Evolutionary conservation across 2,113 vertebrate species (phyloP).

Genomic region (Macaca mulatta): DNA sequence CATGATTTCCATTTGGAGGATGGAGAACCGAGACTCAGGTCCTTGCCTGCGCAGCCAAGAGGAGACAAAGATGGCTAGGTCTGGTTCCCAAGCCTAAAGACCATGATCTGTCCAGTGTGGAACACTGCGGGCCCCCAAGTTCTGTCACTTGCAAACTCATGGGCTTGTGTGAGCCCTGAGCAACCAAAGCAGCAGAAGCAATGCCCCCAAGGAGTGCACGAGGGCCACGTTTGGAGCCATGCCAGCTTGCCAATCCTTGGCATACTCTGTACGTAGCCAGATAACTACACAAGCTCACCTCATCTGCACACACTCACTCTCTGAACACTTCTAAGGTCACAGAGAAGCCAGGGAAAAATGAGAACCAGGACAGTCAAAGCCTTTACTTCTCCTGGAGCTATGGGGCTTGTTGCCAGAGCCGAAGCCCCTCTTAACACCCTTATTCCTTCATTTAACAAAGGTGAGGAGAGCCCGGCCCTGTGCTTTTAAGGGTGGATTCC

Average conservation of each 20-base stretch:
- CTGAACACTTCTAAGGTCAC: background rate
- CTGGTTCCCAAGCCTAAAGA: background rate
- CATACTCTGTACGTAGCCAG: background rate
- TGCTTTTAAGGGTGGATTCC: background rate
- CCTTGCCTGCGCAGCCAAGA: background rate
- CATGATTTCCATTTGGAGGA: background rate
- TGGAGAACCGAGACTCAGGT: background rate
- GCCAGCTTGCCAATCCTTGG: background rate
- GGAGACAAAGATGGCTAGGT: background rate
- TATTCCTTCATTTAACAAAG: constrained; percentile 44
- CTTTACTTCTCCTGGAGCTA: background rate
- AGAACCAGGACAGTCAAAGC: background rate
- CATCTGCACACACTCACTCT: background rate
- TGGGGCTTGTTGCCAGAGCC: background rate
- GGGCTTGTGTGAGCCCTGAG: background rate
- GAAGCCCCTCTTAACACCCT: constrained; percentile 7
- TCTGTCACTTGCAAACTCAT: background rate
- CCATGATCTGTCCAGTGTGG: background rate
- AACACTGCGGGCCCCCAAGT: too few species aligned
- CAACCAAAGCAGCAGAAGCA: background rate
- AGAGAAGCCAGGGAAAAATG: background rate
- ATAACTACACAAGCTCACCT: background rate
- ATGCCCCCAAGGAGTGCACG: too few species aligned
- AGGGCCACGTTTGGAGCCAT: background rate
- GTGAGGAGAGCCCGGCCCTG: background rate